A percentile compares a stretch with the other conserved stretches of the same genome.
Evolutionary conservation across 2,113 vertebrate species (phyloP).

Genomic region (Daphoenositta chrysoptera): DNA sequence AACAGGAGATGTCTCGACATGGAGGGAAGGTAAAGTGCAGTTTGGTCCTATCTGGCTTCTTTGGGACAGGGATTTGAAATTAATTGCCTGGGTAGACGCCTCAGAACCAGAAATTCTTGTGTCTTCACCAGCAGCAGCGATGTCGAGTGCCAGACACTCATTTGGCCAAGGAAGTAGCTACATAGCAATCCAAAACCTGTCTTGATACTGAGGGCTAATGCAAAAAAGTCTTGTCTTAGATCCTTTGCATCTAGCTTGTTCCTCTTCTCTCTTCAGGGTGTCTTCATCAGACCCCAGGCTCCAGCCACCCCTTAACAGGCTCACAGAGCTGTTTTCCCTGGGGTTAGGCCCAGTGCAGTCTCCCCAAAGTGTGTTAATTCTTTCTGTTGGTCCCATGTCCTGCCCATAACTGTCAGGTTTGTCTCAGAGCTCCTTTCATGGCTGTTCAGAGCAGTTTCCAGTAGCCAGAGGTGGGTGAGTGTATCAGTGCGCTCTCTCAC

Average conservation of each 20-base stretch:
- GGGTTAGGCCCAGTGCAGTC: not conserved
- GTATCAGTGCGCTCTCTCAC: not conserved
- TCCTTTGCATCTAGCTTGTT: not conserved
- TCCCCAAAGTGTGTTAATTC: not conserved
- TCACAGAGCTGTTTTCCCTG: not conserved
- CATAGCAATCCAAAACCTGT: not conserved
- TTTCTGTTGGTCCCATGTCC: not conserved
- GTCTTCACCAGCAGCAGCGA: not conserved
- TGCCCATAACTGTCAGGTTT: not conserved
- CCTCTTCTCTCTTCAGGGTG: not conserved
- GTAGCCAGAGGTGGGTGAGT: not conserved
- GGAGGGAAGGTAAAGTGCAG: slow-evolving; percentile 88
- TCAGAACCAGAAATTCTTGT: slow-evolving; percentile 37
- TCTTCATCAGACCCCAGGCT: not conserved
- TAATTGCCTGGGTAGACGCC: not conserved
- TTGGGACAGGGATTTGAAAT: not conserved
- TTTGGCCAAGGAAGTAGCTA: not conserved
- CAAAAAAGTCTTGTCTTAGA: not conserved
- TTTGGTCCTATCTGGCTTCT: not conserved
- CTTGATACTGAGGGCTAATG: not conserved
- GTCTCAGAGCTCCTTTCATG: not conserved
- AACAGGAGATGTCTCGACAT: slow-evolving; percentile 96
- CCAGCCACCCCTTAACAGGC: not conserved
- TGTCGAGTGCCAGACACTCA: not conserved
- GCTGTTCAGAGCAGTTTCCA: not conserved